Base-by-base conservation (phyloP, 2,888 invertebrate genomes). In the Andrena marginata region DNA sequence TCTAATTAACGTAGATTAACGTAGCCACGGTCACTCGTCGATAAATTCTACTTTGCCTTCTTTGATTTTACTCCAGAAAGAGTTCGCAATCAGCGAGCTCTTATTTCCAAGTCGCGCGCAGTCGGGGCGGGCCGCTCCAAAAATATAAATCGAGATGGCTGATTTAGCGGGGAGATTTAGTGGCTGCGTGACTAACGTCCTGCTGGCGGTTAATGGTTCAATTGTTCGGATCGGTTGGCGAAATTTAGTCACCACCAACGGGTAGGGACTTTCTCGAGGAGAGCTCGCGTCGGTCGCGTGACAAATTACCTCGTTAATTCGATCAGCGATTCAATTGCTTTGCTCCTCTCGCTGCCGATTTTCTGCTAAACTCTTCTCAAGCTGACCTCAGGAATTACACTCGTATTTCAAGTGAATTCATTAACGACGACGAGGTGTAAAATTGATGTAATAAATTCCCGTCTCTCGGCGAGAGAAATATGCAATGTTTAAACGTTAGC, bases 161-260 rank as follows among this genome's bases (percentile, higher is more conserved):
- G 74, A 84, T 73, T 81, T 67, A 62, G 64, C 72, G n/a, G 29
- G 63, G 71, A 70, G 76, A 85, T 85, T 71, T 76, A 81, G 59
- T 31, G 8, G 26, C 20, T 33, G 48, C 60, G 60, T 82, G 79
- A 85, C 73, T 74, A 77, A 85, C 65, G 82, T 74, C 76, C 33
- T 29, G 73, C 33, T 29, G 65, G 6, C 74, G 76, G 85, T 79
- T 85, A 82, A 82, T 75, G 82, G 85, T 85, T 85, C 79, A 85
- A 85, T 85, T 85, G 85, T 85, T 75, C 77, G 79, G 64, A 68
- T 82, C 85, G 72, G 35, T 72, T 79, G 76, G 73, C 65, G 67
- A 85, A 75, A 82, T 80, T 85, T 85, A 85, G 69, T 82, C 82
- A 76, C 59, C 33, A 42, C 59, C 64, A 26, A 31, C 35, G 63